A percentile compares a stretch with the other conserved stretches of the same genome.
Evolutionary conservation across 2,113 vertebrate species (phyloP).

Genomic region (Burhinus oedicnemus): DNA sequence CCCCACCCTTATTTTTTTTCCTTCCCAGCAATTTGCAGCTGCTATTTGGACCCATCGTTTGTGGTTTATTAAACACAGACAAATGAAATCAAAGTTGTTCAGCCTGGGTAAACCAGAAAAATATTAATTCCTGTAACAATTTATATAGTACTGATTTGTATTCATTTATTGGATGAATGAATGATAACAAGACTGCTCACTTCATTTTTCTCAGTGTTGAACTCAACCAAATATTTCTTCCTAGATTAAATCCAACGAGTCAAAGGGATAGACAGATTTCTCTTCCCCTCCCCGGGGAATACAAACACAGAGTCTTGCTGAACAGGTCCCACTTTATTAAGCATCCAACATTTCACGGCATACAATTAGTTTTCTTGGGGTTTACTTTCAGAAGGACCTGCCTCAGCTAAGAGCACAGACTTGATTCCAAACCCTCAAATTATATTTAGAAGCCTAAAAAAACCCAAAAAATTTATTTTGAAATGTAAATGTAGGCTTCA

Average conservation of each 20-base stretch:
- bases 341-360: background rate
- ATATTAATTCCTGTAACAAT: background rate
- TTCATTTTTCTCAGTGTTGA: background rate
- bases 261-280: background rate
- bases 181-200: background rate
- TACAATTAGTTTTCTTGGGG: background rate
- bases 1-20: accelerated
- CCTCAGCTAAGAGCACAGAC: background rate
- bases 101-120: background rate
- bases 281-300: background rate
- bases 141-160: background rate
- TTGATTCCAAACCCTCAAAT: background rate
- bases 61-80: conserved; percentile 10
- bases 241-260: background rate
- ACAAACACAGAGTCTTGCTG: background rate
- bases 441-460: background rate
- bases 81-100: conserved; percentile 17
- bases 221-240: background rate
- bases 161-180: background rate
- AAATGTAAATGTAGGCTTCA: background rate
- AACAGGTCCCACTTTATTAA: background rate
- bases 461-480: background rate
- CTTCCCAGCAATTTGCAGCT: background rate
- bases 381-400: background rate
- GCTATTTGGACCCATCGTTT: background rate